These are phyloP conservation scores for Cremastinae sp. DNA, from an alignment of 2,888 invertebrate species.

Conservation along the genomic window DNA sequence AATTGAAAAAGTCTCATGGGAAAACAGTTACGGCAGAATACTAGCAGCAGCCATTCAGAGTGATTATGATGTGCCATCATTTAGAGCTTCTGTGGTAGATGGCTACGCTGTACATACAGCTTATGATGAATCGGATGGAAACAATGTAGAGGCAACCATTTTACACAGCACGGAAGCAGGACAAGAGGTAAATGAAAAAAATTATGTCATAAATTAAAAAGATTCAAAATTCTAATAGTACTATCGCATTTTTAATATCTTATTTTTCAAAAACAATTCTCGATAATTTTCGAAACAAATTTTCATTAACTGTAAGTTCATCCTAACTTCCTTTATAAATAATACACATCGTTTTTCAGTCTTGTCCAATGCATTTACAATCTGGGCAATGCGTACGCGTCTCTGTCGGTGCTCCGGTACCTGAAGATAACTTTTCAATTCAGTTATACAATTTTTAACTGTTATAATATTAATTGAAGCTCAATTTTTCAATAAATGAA, in stretches of 20 bases:
- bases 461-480: no score
- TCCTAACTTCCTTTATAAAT: no score
- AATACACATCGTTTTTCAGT: no score
- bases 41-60: constrained; percentile 86
- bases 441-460: background rate
- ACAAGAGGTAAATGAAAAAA: constrained; percentile 82
- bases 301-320: no score
- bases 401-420: constrained; percentile 96
- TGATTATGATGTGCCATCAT: constrained; percentile 91
- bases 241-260: no score
- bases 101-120: constrained; percentile 93
- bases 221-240: no score
- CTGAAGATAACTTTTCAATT: constrained; percentile 82
- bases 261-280: no score
- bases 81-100: constrained; percentile 96
- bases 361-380: constrained; percentile 64
- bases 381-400: constrained; percentile 91
- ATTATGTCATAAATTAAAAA: no score
- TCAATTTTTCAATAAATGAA: no score
- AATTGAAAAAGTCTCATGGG: constrained; percentile 73
- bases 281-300: background rate
- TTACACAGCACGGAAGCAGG: constrained; percentile 88
- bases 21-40: constrained; percentile 82
- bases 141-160: constrained; percentile 87
- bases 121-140: constrained; percentile 88